Evolutionary conservation across 2,113 vertebrate species (phyloP).

Genomic region (Lota lota): DNA sequence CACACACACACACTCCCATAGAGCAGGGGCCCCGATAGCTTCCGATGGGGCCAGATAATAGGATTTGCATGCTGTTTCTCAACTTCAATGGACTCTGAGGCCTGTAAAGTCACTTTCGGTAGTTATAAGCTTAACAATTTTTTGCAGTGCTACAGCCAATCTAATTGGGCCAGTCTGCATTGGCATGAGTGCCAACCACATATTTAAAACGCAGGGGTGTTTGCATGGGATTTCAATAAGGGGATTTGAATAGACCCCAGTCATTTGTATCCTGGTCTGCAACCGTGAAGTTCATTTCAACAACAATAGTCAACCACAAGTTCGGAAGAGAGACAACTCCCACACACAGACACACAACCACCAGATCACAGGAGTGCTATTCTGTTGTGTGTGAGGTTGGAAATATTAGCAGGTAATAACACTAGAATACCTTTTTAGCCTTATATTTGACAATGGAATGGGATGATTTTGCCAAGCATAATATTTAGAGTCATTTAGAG

Average conservation of each 20-base stretch:
- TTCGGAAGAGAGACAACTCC: conserved; percentile 5
- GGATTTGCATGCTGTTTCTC: conserved; percentile 60
- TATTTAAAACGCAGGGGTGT: conserved; percentile 55
- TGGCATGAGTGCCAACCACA: conserved; percentile 36
- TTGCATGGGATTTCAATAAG: conserved; percentile 74
- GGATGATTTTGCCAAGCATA: no score
- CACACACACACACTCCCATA: no score
- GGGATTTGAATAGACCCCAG: conserved; percentile 71
- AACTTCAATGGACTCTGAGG: conserved; percentile 19
- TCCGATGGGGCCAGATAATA: conserved; percentile 50
- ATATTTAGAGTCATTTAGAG: no score
- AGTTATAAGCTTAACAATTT: not conserved
- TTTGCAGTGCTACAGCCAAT: not conserved
- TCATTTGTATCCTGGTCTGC: conserved; percentile 66
- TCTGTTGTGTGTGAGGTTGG: not conserved
- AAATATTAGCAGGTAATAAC: not conserved
- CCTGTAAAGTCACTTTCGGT: not conserved
- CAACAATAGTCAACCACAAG: conserved; percentile 61
- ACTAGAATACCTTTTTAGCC: not conserved
- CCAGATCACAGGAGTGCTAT: not conserved
- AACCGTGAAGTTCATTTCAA: conserved; percentile 69
- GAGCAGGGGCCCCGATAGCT: conserved; percentile 22
- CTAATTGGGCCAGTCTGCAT: conserved; percentile 12
- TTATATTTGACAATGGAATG: no score
- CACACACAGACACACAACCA: not conserved